Conservation (phyloP, 2,888 invertebrate species). For the Syritta pipiens region DNA sequence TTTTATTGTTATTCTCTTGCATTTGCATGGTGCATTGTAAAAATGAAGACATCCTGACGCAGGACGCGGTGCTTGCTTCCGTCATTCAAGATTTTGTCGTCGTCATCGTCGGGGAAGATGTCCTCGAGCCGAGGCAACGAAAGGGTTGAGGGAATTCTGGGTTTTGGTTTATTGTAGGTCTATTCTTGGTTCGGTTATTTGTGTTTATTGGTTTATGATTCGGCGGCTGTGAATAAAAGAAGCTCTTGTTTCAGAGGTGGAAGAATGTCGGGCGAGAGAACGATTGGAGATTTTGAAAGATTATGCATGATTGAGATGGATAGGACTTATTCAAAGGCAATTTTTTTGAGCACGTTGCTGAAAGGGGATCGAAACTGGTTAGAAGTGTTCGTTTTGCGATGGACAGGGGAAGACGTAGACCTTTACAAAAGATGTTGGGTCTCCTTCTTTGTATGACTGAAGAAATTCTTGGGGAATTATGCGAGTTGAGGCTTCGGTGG, state of each 20-base stretch:
- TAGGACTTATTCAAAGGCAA: too few relatives aligned
- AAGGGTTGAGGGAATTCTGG: constrained; percentile 52
- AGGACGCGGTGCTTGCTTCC: constrained; percentile 26
- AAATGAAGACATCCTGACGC: constrained; percentile 17
- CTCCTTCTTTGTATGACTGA: too few relatives aligned
- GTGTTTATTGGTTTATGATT: constrained; percentile 52
- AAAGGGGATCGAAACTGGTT: too few relatives aligned
- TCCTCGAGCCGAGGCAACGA: constrained; percentile 26
- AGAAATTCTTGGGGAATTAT: too few relatives aligned
- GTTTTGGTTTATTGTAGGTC: constrained; percentile 17
- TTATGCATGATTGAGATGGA: too few relatives aligned
- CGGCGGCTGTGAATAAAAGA: constrained; percentile 37
- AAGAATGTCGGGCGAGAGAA: not conserved
- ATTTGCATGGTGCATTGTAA: constrained; percentile 21
- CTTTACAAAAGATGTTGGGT: too few relatives aligned
- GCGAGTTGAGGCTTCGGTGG: too few relatives aligned
- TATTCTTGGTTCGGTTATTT: constrained; percentile 31
- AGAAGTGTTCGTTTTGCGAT: too few relatives aligned
- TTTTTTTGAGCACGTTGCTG: too few relatives aligned
- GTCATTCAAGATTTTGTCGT: constrained; percentile 34
- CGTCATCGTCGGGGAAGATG: not conserved
- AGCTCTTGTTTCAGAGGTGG: constrained; percentile 11
- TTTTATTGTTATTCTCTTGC: constrained; percentile 27
- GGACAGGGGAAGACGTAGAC: too few relatives aligned
- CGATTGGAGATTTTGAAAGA: too few relatives aligned